Evolutionary conservation across 1,140 invertebrate species (phyloP).

Genomic region (Camponotus floridanus): DNA sequence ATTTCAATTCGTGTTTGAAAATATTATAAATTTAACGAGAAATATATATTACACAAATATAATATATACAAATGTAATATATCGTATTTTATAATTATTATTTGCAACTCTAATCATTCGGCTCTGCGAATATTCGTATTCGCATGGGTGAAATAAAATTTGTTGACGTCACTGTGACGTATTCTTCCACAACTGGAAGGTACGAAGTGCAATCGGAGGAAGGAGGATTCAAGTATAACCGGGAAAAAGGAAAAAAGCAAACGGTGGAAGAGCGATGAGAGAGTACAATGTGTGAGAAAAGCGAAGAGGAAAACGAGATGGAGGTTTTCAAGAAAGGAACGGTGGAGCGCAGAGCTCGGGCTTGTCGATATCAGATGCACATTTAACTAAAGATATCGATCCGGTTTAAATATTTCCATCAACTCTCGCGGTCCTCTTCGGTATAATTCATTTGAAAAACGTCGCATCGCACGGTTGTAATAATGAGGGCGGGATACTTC

Average conservation of each 20-base stretch:
- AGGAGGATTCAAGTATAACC: constrained; percentile 46
- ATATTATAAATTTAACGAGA: not conserved
- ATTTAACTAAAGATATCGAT: constrained; percentile 72
- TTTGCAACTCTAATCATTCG: not conserved
- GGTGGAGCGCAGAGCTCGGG: constrained; percentile 15
- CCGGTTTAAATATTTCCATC: constrained; percentile 72
- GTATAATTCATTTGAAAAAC: constrained; percentile 75
- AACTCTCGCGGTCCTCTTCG: constrained; percentile 63
- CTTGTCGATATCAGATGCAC: constrained; percentile 74
- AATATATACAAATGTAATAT: not conserved
- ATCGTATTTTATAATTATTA: not conserved
- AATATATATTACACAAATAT: not conserved
- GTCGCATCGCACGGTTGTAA: constrained; percentile 57
- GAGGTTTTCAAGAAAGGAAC: constrained; percentile 19
- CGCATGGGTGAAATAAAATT: constrained; percentile 45
- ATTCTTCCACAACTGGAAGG: constrained; percentile 35
- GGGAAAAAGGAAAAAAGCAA: constrained; percentile 25
- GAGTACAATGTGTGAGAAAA: not conserved
- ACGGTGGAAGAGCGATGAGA: constrained; percentile 39
- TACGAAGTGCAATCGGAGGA: constrained; percentile 47
- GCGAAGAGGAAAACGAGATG: constrained; percentile 42
- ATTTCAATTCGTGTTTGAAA: not conserved
- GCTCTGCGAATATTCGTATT: not conserved
- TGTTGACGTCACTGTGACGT: constrained; percentile 51
- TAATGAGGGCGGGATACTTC: constrained; percentile 55